phyloP scores from a whole-genome alignment of 2,797 vertebrate genomes.

The Garrulus glandarius region DNA sequence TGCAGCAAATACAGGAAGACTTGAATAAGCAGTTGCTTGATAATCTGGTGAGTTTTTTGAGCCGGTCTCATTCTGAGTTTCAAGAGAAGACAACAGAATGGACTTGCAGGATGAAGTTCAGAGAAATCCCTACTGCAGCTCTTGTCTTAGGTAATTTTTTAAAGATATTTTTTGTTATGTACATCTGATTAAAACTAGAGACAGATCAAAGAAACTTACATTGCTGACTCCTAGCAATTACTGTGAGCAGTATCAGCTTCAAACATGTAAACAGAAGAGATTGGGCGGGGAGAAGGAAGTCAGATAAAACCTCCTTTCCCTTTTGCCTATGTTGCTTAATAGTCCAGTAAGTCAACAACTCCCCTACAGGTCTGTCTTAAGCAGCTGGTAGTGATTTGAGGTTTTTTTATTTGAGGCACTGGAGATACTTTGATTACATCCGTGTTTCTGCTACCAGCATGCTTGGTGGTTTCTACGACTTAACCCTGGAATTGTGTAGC shows the following conservation, averaged over 20 bases:
- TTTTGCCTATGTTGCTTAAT: not conserved
- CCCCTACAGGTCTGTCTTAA: not conserved
- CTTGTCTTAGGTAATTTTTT: constrained; percentile 84
- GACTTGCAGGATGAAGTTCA: constrained; percentile 83
- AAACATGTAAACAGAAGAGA: not conserved
- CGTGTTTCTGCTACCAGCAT: not conserved
- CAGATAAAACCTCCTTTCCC: not conserved
- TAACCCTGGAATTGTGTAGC: not conserved
- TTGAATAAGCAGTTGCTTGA: constrained; percentile 90
- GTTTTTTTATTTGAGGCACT: not conserved
- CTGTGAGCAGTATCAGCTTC: not conserved
- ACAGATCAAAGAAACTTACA: not conserved
- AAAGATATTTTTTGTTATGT: not conserved
- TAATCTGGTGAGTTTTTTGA: constrained; percentile 85
- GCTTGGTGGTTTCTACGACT: not conserved
- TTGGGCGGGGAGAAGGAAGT: not conserved
- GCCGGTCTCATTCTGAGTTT: constrained; percentile 77
- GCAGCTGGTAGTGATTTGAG: not conserved
- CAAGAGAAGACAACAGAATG: constrained; percentile 78
- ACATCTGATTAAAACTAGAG: not conserved
- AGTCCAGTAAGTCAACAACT: not conserved
- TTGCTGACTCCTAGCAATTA: not conserved
- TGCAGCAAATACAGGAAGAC: constrained; percentile 87
- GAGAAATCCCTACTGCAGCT: constrained; percentile 93
- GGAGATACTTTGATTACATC: not conserved